phyloP scores from a whole-genome alignment of 2,113 vertebrate species.

The Monarcha castaneiventris region DNA sequence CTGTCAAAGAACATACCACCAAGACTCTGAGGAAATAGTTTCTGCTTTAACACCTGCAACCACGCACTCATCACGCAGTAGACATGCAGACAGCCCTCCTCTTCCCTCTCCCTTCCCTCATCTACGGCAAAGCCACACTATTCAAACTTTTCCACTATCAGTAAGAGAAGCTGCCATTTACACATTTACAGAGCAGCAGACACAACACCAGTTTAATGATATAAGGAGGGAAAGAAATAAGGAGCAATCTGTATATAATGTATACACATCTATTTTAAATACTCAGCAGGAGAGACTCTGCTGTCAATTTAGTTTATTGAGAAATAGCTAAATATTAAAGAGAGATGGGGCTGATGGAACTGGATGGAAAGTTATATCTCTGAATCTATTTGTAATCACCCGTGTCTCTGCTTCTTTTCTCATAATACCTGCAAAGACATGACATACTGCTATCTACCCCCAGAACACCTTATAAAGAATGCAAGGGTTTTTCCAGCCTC shows the following conservation, averaged over 20 bases:
- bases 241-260: neutral
- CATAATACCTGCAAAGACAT: neutral
- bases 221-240: conserved; percentile 13
- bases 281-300: neutral
- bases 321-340: conserved; percentile 32
- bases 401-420: conserved; percentile 15
- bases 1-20: conserved; percentile 44
- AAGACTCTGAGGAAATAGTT: conserved; percentile 46
- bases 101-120: neutral
- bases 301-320: conserved; percentile 30
- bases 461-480: conserved; percentile 1
- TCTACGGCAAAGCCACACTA: neutral
- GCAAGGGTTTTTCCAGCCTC: neutral
- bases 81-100: conserved; percentile 17
- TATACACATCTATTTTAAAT: conserved; percentile 27
- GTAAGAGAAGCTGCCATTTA: conserved; percentile 50
- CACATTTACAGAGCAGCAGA: conserved; percentile 51
- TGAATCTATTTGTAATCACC: conserved; percentile 31
- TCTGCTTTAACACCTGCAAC: conserved; percentile 45
- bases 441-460: neutral
- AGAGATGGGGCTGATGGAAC: neutral
- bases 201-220: conserved; percentile 47
- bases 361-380: conserved; percentile 1
- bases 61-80: conserved; percentile 43
- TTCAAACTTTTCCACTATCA: conserved; percentile 27